Evolutionary conservation across 2,797 vertebrate species (phyloP).

Genomic region (Smutsia temminckii): DNA sequence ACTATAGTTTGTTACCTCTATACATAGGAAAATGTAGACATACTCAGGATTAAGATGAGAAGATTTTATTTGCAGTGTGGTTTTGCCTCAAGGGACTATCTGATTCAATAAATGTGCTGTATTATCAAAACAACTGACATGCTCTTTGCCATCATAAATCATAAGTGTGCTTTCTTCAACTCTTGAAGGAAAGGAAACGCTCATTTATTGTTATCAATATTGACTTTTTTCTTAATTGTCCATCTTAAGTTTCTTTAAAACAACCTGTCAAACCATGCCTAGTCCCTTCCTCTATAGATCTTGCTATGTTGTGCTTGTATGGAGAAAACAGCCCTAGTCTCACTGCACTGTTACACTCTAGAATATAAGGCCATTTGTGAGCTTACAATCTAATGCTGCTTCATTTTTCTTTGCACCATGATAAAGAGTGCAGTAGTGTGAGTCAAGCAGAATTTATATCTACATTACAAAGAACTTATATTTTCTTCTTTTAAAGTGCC

Average conservation of each 20-base stretch:
- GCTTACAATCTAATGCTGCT: neutral
- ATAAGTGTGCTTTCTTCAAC: slow-evolving; percentile 3
- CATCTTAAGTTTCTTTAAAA: neutral
- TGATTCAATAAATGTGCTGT: neutral
- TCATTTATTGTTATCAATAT: neutral
- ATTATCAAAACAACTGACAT: neutral
- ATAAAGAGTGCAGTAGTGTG: neutral
- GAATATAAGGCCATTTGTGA: neutral
- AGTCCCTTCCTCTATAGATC: neutral
- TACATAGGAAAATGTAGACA: neutral
- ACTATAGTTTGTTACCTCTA: neutral
- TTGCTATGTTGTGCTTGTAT: neutral
- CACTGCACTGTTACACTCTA: neutral
- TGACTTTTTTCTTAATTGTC: neutral
- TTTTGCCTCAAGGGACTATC: slow-evolving; percentile 29
- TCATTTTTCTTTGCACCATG: neutral
- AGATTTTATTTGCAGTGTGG: slow-evolving; percentile 5
- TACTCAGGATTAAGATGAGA: slow-evolving; percentile 8
- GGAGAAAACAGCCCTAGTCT: neutral
- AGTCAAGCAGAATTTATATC: neutral
- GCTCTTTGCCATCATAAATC: neutral
- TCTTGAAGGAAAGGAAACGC: neutral
- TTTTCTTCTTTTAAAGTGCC: slow-evolving; percentile 45
- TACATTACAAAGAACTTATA: neutral
- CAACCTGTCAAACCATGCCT: neutral